Conservation (phyloP, 2,888 invertebrate species). For the Archips xylosteana region DNA sequence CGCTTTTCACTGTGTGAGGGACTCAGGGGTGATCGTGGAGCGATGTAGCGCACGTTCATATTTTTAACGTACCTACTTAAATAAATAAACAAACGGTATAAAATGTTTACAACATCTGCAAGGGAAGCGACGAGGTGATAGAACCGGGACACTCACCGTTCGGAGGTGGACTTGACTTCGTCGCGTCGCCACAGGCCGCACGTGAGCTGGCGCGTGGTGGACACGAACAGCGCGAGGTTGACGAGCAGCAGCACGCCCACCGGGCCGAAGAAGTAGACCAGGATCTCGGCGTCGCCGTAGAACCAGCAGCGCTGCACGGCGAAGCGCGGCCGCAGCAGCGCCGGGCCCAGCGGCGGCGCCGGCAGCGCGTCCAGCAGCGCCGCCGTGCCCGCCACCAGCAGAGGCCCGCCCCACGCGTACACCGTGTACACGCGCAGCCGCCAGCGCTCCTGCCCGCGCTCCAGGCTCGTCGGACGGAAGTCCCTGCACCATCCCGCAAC, state of each 20-base stretch:
- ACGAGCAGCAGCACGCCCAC: slow-evolving; percentile 91
- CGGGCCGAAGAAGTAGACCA: slow-evolving; percentile 94
- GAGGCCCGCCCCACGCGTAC: slow-evolving; percentile 95
- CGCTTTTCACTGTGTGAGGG: too few species aligned
- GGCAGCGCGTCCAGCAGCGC: slow-evolving; percentile 90
- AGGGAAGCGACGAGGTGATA: background rate
- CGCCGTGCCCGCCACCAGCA: slow-evolving; percentile 90
- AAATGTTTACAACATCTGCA: background rate
- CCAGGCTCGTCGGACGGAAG: slow-evolving; percentile 93
- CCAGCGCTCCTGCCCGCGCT: slow-evolving; percentile 93
- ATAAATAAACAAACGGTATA: too few species aligned
- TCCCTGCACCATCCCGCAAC: slow-evolving; percentile 83
- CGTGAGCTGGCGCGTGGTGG: slow-evolving; percentile 93
- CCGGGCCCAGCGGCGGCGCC: slow-evolving; percentile 80
- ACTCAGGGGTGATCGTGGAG: too few species aligned
- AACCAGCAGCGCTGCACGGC: slow-evolving; percentile 94
- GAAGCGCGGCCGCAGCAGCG: slow-evolving; percentile 91
- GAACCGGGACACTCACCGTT: slow-evolving; percentile 57
- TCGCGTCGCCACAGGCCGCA: slow-evolving; percentile 96
- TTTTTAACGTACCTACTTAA: too few species aligned
- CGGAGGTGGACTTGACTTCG: slow-evolving; percentile 92
- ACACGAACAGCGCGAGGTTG: slow-evolving; percentile 92
- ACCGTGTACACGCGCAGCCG: slow-evolving; percentile 92
- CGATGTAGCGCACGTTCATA: too few species aligned
- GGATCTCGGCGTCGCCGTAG: slow-evolving; percentile 92